Conservation (phyloP, 2,113 vertebrate species). For the Lepisosteus oculatus region DNA sequence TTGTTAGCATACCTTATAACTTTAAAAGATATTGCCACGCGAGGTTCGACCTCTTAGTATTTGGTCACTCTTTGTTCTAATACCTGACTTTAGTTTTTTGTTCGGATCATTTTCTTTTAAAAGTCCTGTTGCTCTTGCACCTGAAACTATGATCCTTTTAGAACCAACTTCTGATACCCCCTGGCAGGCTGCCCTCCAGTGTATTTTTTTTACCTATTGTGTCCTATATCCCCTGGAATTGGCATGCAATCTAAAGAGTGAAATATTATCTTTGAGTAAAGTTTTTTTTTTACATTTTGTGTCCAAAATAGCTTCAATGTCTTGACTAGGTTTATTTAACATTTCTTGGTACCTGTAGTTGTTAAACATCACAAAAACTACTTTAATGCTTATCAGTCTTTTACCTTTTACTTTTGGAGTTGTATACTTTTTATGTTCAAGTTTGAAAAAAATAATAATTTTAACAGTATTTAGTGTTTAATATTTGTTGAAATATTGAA, state of each 20-base stretch:
- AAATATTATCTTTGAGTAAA: conserved; percentile 15
- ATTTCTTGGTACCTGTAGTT: conserved; percentile 17
- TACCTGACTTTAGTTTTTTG: conserved; percentile 11
- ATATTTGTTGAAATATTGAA: too few relatives aligned
- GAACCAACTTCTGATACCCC: conserved; percentile 11
- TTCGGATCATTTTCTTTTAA: conserved; percentile 26
- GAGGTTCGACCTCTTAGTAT: conserved; percentile 12
- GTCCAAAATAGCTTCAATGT: conserved; percentile 19
- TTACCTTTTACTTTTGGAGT: neutral
- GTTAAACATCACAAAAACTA: conserved; percentile 9
- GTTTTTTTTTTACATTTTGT: conserved; percentile 15
- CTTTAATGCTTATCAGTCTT: neutral
- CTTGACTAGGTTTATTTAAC: conserved; percentile 7
- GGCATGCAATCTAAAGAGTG: conserved; percentile 9
- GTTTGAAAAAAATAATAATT: neutral
- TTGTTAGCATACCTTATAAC: too few relatives aligned
- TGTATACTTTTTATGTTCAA: neutral
- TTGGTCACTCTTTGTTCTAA: conserved; percentile 21
- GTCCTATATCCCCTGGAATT: conserved; percentile 19
- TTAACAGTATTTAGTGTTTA: too few relatives aligned
- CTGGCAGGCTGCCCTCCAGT: conserved; percentile 19
- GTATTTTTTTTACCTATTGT: conserved; percentile 25
- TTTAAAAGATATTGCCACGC: conserved; percentile 1
- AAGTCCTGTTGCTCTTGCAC: conserved; percentile 26
- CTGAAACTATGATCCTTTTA: conserved; percentile 31